Base-by-base conservation (phyloP, 2,888 invertebrate genomes). In the Girardia tigrina region DNA sequence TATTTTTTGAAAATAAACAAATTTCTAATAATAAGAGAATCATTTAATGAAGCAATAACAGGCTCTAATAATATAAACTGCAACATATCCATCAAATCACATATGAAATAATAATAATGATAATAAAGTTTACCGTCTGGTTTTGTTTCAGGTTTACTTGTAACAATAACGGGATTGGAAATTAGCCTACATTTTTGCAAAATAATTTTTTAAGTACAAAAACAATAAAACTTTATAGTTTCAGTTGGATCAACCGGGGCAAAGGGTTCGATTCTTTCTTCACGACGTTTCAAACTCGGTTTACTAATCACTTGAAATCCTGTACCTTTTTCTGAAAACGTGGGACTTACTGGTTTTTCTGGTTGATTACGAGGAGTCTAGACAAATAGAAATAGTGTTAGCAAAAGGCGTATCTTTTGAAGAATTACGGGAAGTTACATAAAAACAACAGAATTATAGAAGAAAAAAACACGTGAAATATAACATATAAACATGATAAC, bases 301-400 rank as follows among this genome's bases (percentile, higher is more conserved):
- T 56, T 56, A 56, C 56, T 56, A 4, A 6, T 4, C 4, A 56
- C 20, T 16, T 56, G 56, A 23, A 56, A 56, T 56, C 56, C 56
- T 20, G 56, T 56, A 16, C 56, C 56, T 56, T 56, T 56, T 56
- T 56, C 56, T 56, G 56, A 56, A 12, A 56, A 56, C 23, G 56
- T 56, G 4, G 56, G 56, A 56, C 56, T 56, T n/a, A n/a, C n/a
- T 4, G 56, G 56, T 8, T n/a, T 4, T 2, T 4, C n/a, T 56
- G 56, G 56, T 56, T 56, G 20, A 4, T n/a, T 20, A n/a, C n/a
- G n/a, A 8, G 6, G 56, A 4, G 56, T 20, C 56, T 56, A n/a
- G n/a, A n/a, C n/a, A n/a, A n/a, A n/a, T n/a, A n/a, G n/a, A n/a
- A n/a, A n/a, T n/a, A n/a, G n/a, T n/a, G n/a, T n/a, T n/a, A n/a